Base-by-base conservation (phyloP, 2,888 invertebrate genomes). In the Protophormia terraenovae region DNA sequence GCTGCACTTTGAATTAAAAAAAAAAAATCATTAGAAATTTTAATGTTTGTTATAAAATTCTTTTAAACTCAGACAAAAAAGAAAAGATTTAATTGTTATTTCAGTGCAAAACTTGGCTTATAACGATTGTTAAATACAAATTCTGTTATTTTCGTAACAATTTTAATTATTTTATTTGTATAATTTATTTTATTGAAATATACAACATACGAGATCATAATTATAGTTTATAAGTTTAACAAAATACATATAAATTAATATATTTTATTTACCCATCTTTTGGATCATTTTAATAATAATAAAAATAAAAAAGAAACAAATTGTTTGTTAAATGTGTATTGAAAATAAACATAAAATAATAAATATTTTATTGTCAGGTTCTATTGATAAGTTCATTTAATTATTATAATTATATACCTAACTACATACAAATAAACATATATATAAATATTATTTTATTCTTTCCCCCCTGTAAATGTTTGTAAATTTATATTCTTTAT, bases 271-370 rank as follows among this genome's bases (percentile, higher is more conserved):
- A 5, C 10, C 41, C 27, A 29, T 29, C 2, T 35, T 62, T 24
- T 47, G 5, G 12, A 62, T 16, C 29, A 45, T 47, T 73, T 60
- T 73, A 75, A 60, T 62, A 35, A 35, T n/a, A 73, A 35, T 22
- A 35, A 50, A 3, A 8, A 69, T 14, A 69, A 22, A 27, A 12
- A 41, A 41, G 6, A 41, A 55, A 41, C 19, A n/a, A 4, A 73
- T 58, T 72, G 60, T 58, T 60, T 69, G 27, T 69, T 78, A 78
- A 78, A 58, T 78, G 45, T 78, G 55, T 78, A 58, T 69, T 38
- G 7, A 76, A 38, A 47, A 35, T 22, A 7, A 41, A 19, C 0
- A 35, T 38, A 8, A 45, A 29, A n/a, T n/a, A 41, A 29, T 14
- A 58, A 41, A 55, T 41, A 72, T 66, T 55, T 41, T 62, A 72